These are phyloP conservation scores for Cochlearius cochlearius DNA, from an alignment of 2,113 vertebrate genomes.

Conservation along the genomic window DNA sequence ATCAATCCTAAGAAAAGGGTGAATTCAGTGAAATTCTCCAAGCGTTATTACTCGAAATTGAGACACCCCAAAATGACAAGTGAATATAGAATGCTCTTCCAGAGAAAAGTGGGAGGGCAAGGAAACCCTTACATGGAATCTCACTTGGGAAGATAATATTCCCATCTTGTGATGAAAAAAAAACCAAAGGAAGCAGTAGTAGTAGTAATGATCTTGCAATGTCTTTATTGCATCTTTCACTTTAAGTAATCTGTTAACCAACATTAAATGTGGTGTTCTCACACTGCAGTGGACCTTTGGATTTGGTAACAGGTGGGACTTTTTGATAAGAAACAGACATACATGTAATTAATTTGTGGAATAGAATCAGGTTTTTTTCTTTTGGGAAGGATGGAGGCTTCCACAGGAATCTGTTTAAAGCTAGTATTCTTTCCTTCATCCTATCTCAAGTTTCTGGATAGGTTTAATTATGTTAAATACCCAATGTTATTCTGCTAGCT, in stretches of 20 bases:
- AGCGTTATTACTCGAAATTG: not conserved
- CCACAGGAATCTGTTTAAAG: not conserved
- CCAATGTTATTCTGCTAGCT: not conserved
- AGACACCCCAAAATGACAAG: not conserved
- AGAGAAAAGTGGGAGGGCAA: not conserved
- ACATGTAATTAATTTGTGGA: not conserved
- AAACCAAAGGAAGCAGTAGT: not conserved
- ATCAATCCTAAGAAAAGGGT: conserved; percentile 6
- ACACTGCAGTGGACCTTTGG: not conserved
- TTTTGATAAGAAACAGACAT: not conserved
- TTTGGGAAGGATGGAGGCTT: not conserved
- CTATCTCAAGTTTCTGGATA: not conserved
- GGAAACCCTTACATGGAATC: not conserved
- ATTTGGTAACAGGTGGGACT: not conserved
- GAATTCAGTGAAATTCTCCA: conserved; percentile 6
- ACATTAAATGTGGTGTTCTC: not conserved
- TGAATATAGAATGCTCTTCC: not conserved
- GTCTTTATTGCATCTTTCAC: not conserved
- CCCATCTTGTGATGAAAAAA: not conserved
- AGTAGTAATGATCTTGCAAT: not conserved
- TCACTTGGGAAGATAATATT: not conserved
- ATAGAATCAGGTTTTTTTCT: not conserved
- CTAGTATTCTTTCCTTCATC: not conserved
- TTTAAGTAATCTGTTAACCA: not conserved
- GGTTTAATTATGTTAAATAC: not conserved